Base-by-base conservation (phyloP, 2,113 vertebrate species). In the Cheilinus undulatus region DNA sequence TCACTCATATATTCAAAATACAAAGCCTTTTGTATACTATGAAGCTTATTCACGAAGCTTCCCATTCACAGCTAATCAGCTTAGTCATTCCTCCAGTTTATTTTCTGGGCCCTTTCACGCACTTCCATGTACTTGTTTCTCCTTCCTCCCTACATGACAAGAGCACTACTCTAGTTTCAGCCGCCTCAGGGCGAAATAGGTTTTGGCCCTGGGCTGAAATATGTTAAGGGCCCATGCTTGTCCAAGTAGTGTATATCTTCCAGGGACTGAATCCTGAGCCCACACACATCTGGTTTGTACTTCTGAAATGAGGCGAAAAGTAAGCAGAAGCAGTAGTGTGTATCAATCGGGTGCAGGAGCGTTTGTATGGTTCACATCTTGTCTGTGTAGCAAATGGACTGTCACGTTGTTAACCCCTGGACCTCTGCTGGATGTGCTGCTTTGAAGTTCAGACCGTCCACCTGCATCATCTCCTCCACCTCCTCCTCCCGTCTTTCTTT, bases 1-100 rank as follows among this genome's bases (percentile, higher is more conserved):
- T 81, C 71, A 38, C 69, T 84, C 71, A 59, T 77, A 85, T 83
- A 73, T 76, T 74, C 46, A 52, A 85, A 82, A 69, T 71, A 86
- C 83, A 89, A 89, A 88, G 76, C 75, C 79, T 60, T 65, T 91
- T 89, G 84, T 89, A 80, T 24, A 67, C 58, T 42, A 68, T 42
- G 65, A 64, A 56, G 84, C 80, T 83, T 79, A 78, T 86, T 85
- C 66, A 50, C 38, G 70, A 82, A 77, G 85, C 85, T 73, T 75
- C 78, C 77, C 67, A 82, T 89, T 91, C 85, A 86, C 79, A 72
- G 62, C 76, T 88, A 89, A 88, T 89, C 84, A 85, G 85, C 85
- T 89, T 91, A 91, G 82, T 85, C 77, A 75, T 87, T 81, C 79
- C 54, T 80, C 58, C 66, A 64, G 74, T 91, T 89, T 82, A 82